These are phyloP conservation scores for Lepidurus arcticus DNA, from an alignment of 1,140 invertebrate species.

Conservation along the genomic window DNA sequence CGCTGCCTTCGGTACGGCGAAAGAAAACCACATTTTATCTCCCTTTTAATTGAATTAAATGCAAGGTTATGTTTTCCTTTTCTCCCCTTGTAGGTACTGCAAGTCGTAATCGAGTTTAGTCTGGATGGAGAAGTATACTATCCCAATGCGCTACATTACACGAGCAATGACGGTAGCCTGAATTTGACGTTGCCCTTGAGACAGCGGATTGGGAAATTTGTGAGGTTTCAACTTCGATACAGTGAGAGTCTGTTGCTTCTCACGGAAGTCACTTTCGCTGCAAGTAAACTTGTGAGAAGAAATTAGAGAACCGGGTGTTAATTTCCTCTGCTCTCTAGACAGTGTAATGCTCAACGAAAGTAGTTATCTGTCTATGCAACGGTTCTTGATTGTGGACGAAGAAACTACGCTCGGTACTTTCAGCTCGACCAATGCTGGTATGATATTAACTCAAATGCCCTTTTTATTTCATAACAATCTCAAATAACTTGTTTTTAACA, in stretches of 20 bases:
- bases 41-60: neutral
- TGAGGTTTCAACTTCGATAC: slow-evolving; percentile 50
- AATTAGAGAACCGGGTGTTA: slow-evolving; percentile 37
- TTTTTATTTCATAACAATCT: too few species aligned
- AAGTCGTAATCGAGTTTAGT: slow-evolving; percentile 11
- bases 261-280: slow-evolving; percentile 47
- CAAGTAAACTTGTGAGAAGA: slow-evolving; percentile 36
- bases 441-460: neutral
- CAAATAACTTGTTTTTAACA: too few species aligned
- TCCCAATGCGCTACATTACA: neutral
- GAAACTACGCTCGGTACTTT: neutral
- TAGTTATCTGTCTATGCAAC: neutral
- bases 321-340: neutral
- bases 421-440: neutral
- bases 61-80: neutral
- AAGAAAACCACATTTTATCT: neutral
- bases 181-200: slow-evolving; percentile 47
- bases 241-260: slow-evolving; percentile 51
- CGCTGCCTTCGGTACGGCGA: neutral
- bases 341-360: neutral
- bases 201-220: slow-evolving; percentile 47
- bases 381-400: neutral
- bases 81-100: neutral
- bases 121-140: neutral
- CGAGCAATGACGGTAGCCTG: slow-evolving; percentile 38